A percentile compares a stretch with the other conserved stretches of the same genome.
phyloP scores from a whole-genome alignment of 2,888 invertebrate genomes.

The Polylopha cassiicola region DNA sequence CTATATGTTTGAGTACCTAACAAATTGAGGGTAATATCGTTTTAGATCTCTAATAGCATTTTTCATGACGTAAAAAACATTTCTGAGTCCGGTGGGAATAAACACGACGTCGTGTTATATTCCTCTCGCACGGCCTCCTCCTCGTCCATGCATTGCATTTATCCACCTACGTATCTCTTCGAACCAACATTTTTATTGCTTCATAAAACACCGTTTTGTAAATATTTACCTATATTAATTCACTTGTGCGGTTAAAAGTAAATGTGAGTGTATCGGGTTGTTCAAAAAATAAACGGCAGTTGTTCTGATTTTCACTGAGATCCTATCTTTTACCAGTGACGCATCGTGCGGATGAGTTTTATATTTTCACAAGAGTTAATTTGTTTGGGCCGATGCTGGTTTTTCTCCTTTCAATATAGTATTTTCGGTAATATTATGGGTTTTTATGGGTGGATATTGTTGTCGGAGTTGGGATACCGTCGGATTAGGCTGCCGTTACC shows the following conservation, averaged over 20 bases:
- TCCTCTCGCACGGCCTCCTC: constrained; percentile 1
- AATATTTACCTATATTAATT: constrained; percentile 18
- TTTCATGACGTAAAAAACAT: too few species aligned
- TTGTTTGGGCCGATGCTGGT: constrained; percentile 1
- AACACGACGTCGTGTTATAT: too few species aligned
- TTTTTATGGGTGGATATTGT: constrained; percentile 6
- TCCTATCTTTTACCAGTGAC: too few species aligned
- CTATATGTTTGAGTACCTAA: too few species aligned
- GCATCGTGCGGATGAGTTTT: too few species aligned
- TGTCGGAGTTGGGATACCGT: constrained; percentile 30
- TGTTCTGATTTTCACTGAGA: constrained; percentile 7
- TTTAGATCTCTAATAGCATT: too few species aligned
- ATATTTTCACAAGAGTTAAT: too few species aligned
- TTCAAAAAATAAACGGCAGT: constrained; percentile 13
- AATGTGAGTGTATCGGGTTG: constrained; percentile 11
- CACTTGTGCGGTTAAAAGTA: constrained; percentile 19
- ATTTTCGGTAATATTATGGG: constrained; percentile 7
- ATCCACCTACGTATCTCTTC: constrained; percentile 15
- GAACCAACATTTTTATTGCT: constrained; percentile 18
- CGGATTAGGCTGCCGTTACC: constrained; percentile 43
- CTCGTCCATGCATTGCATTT: constrained; percentile 3
- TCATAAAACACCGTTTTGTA: constrained; percentile 19
- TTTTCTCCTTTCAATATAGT: constrained; percentile 6
- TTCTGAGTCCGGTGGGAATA: too few species aligned
- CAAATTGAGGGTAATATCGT: too few species aligned